A percentile compares a stretch with the other conserved stretches of the same genome.
Evolutionary conservation across 1,140 invertebrate genomes (phyloP).

Genomic region (Druon quercuslanigerum): DNA sequence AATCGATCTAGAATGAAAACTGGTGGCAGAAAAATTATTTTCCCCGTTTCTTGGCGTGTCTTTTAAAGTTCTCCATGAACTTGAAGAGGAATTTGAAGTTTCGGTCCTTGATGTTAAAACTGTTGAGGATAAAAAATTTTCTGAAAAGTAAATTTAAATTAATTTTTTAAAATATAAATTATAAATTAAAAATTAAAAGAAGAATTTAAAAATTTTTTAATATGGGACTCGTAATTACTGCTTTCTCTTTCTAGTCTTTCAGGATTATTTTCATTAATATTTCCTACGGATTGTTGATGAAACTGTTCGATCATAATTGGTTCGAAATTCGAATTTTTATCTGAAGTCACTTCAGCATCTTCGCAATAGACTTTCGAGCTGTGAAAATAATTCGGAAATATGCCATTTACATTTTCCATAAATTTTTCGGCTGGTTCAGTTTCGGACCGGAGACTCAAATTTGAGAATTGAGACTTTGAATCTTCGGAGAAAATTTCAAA

Average conservation of each 20-base stretch:
- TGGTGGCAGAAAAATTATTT: neutral
- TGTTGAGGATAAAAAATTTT: neutral
- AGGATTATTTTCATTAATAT: too few relatives aligned
- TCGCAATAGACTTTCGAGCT: too few relatives aligned
- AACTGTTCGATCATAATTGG: too few relatives aligned
- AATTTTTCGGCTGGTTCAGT: neutral
- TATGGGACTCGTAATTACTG: too few relatives aligned
- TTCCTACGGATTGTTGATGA: neutral
- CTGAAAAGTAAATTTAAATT: too few relatives aligned
- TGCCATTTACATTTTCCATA: neutral
- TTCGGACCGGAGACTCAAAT: neutral
- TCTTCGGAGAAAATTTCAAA: slow-evolving; percentile 18
- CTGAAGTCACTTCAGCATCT: too few relatives aligned
- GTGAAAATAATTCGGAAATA: too few relatives aligned
- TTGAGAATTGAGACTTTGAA: neutral
- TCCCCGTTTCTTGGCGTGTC: neutral
- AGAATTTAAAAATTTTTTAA: too few relatives aligned
- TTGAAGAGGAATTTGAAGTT: neutral
- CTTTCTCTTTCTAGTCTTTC: too few relatives aligned
- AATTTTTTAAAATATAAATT: too few relatives aligned
- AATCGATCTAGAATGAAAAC: neutral
- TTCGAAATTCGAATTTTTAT: too few relatives aligned
- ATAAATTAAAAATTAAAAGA: too few relatives aligned
- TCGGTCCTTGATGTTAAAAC: neutral
- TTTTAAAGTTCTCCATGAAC: neutral